These are phyloP conservation scores for Teleogryllus occipitalis DNA, from an alignment of 1,140 invertebrate species.

Conservation along the genomic window DNA sequence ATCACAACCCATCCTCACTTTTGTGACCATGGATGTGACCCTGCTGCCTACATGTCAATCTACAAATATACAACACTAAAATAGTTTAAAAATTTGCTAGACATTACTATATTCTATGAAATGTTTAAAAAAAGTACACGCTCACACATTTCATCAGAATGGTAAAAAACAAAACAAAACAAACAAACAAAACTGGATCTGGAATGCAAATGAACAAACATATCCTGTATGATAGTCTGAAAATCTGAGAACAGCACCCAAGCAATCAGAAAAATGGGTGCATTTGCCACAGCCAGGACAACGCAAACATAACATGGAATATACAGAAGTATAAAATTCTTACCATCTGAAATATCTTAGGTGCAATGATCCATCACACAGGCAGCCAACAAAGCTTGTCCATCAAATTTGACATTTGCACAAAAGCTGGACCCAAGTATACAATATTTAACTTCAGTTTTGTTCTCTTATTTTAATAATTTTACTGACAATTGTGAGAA, in stretches of 20 bases:
- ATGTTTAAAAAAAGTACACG: not conserved
- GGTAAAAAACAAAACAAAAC: not conserved
- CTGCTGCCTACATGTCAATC: not conserved
- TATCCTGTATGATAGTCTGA: not conserved
- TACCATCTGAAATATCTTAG: no score
- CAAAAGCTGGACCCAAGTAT: no score
- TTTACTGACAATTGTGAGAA: no score
- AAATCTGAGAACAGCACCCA: not conserved
- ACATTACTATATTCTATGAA: not conserved
- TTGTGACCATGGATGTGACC: not conserved
- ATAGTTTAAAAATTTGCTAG: not conserved
- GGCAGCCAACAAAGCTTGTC: no score
- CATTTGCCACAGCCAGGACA: no score
- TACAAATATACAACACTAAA: constrained; percentile 6
- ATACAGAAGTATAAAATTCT: no score
- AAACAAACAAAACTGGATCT: not conserved
- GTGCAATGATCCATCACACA: no score
- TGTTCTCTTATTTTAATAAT: no score
- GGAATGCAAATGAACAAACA: not conserved
- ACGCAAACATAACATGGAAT: no score
- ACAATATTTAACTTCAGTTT: no score
- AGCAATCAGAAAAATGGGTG: no score
- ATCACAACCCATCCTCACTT: not conserved
- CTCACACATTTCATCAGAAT: not conserved
- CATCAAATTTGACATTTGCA: no score